phyloP scores from a whole-genome alignment of 1,140 invertebrate species.

The Drosophila mojavensis region DNA sequence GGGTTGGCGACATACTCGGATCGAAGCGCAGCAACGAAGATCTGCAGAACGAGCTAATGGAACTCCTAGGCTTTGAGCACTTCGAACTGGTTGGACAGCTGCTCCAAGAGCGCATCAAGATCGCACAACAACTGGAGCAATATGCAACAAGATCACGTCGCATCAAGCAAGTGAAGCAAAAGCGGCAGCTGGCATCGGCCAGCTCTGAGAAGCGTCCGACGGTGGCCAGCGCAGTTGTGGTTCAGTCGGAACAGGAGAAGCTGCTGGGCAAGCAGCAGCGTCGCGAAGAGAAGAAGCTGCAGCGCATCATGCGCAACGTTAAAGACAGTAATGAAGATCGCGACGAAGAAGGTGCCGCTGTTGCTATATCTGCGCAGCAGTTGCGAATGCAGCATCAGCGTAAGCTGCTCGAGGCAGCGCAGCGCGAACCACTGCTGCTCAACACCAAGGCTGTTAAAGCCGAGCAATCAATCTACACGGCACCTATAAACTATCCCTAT shows the following conservation, averaged over 20 bases:
- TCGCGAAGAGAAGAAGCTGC: constrained; percentile 94
- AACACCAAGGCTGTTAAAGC: constrained; percentile 61
- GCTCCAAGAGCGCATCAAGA: constrained; percentile 88
- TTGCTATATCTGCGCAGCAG: constrained; percentile 75
- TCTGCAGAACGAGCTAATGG: constrained; percentile 94
- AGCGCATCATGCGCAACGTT: constrained; percentile 86
- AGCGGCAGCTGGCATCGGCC: constrained; percentile 34
- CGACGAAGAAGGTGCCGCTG: constrained; percentile 85
- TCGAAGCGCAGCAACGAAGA: constrained; percentile 89
- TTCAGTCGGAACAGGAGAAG: constrained; percentile 94
- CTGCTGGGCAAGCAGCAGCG: constrained; percentile 91
- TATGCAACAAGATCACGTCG: constrained; percentile 73
- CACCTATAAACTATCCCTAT: constrained; percentile 89
- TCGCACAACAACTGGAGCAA: constrained; percentile 85
- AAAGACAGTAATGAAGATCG: constrained; percentile 85
- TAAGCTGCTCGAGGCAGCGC: constrained; percentile 82
- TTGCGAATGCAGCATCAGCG: constrained; percentile 85
- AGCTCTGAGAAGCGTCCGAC: constrained; percentile 59
- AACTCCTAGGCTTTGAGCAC: constrained; percentile 92
- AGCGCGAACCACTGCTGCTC: constrained; percentile 83
- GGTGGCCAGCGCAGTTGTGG: constrained; percentile 86
- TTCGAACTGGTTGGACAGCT: constrained; percentile 93
- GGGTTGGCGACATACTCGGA: constrained; percentile 87
- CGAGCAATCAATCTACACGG: constrained; percentile 35
- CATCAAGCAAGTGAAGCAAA: constrained; percentile 56